Evolutionary conservation across 1,140 invertebrate genomes (phyloP).

Genomic region (Thaumetopoea pityocampa): DNA sequence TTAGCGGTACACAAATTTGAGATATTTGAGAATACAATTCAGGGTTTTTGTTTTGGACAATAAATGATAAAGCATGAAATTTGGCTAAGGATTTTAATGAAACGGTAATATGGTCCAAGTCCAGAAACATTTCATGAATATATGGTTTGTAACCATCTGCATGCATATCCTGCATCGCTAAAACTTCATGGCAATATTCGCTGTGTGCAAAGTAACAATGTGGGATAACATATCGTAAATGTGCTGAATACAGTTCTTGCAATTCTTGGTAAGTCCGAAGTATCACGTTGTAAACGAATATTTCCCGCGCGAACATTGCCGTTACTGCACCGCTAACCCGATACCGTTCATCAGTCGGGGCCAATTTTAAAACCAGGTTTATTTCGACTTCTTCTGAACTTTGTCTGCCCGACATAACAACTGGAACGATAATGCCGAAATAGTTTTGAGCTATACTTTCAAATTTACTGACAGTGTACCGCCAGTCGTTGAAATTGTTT

Average conservation of each 20-base stretch:
- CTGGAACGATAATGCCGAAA: slow-evolving; percentile 54
- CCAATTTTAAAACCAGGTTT: slow-evolving; percentile 52
- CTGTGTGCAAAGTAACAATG: slow-evolving; percentile 42
- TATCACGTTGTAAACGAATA: slow-evolving; percentile 46
- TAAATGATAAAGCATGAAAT: slow-evolving; percentile 57
- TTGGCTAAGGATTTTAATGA: slow-evolving; percentile 46
- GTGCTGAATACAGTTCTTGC: slow-evolving; percentile 16
- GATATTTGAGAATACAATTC: slow-evolving; percentile 32
- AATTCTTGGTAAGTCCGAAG: slow-evolving; percentile 36
- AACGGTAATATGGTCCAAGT: slow-evolving; percentile 39
- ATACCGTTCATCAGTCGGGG: slow-evolving; percentile 54
- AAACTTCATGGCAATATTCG: slow-evolving; percentile 52
- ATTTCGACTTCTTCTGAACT: slow-evolving; percentile 25
- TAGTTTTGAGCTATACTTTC: slow-evolving; percentile 55
- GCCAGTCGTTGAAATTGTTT: slow-evolving; percentile 29
- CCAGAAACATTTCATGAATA: slow-evolving; percentile 39
- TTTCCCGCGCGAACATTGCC: slow-evolving; percentile 53
- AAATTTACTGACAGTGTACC: slow-evolving; percentile 34
- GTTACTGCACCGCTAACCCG: slow-evolving; percentile 58
- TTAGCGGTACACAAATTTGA: slow-evolving; percentile 46
- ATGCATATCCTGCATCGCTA: slow-evolving; percentile 57
- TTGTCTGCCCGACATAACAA: slow-evolving; percentile 32
- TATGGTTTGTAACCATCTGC: slow-evolving; percentile 38
- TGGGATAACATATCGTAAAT: slow-evolving; percentile 35
- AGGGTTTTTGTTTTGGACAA: slow-evolving; percentile 34